phyloP scores from a whole-genome alignment of 2,113 vertebrate species.

The Thamnophis sirtalis region DNA sequence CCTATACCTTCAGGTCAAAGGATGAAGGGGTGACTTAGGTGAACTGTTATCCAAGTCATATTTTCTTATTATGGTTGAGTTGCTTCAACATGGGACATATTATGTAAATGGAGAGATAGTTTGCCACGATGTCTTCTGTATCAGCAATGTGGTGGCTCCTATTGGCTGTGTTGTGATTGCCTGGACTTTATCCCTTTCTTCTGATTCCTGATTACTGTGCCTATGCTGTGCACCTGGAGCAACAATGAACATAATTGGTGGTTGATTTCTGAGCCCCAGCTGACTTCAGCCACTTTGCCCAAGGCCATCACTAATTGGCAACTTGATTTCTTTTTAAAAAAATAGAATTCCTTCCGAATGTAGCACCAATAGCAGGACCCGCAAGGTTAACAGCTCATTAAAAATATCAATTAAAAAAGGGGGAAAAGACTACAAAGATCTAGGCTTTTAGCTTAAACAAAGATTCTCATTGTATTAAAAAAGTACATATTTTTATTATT shows the following conservation, averaged over 20 bases:
- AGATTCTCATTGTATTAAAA: neutral
- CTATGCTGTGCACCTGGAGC: neutral
- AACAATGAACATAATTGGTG: neutral
- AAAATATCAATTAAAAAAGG: neutral
- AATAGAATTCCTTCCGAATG: neutral
- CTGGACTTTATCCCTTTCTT: neutral
- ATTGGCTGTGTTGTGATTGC: neutral
- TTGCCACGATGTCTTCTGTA: neutral
- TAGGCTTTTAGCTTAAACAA: neutral
- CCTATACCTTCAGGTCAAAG: neutral
- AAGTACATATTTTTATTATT: neutral
- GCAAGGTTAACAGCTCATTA: neutral
- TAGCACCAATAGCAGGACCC: neutral
- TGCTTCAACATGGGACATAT: neutral
- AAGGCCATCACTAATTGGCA: neutral
- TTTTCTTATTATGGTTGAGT: neutral
- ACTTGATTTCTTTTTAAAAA: neutral
- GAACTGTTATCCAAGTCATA: neutral
- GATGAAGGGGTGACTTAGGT: neutral
- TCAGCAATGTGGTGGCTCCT: neutral
- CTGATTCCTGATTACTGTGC: neutral
- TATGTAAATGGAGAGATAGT: neutral
- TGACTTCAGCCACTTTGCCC: neutral
- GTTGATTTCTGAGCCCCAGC: neutral
- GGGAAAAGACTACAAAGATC: neutral